Evolutionary conservation across 2,888 invertebrate genomes (phyloP).

Genomic region (Buathra laborator): DNA sequence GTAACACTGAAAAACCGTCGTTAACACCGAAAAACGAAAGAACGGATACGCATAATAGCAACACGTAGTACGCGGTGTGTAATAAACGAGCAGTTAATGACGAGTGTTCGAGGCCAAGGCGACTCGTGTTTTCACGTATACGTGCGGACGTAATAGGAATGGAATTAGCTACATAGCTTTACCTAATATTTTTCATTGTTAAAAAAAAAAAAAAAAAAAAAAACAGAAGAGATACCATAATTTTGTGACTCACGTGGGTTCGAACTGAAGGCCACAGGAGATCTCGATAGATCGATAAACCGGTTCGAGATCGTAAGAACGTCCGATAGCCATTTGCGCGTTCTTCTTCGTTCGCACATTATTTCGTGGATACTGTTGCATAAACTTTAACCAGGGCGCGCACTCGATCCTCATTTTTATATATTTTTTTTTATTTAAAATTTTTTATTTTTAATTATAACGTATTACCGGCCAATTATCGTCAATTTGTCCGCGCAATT

Average conservation of each 20-base stretch:
- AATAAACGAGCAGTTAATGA: conserved; percentile 4
- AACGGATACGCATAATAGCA: not conserved
- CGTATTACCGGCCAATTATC: not conserved
- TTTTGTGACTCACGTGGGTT: conserved; percentile 66
- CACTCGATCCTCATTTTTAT: conserved; percentile 72
- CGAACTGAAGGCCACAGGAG: conserved; percentile 70
- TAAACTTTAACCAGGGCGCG: conserved; percentile 71
- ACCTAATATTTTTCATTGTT: conserved; percentile 7
- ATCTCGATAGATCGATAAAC: conserved; percentile 71
- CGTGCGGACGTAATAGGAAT: not conserved
- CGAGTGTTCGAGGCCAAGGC: conserved; percentile 21
- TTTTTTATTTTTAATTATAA: not conserved
- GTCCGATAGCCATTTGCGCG: conserved; percentile 28
- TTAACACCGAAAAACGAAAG: not conserved
- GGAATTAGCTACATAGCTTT: not conserved
- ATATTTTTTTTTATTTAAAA: not conserved
- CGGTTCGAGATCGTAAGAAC: conserved; percentile 62
- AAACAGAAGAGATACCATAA: not conserved
- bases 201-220: not conserved
- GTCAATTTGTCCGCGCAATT: not conserved
- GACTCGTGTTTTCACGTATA: not conserved
- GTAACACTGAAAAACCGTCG: not conserved
- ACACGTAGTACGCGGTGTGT: not conserved
- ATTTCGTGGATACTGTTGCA: conserved; percentile 52
- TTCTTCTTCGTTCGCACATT: conserved; percentile 33